phyloP scores from a whole-genome alignment of 2,797 vertebrate genomes.

The Odontamblyopus lacepedii region DNA sequence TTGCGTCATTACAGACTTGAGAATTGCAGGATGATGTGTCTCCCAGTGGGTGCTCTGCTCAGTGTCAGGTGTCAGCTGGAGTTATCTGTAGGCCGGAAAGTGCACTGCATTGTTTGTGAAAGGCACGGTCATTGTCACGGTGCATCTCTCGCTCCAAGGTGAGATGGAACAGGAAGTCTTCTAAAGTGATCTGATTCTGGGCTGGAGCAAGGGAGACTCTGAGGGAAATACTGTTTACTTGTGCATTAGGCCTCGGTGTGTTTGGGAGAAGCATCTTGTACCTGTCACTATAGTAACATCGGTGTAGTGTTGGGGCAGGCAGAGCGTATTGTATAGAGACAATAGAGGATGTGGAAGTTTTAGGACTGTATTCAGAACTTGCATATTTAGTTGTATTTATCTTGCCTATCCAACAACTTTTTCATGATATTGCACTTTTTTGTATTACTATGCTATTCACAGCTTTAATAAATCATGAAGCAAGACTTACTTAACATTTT shows the following conservation, averaged over 20 bases:
- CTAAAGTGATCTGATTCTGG: constrained; percentile 62
- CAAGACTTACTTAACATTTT: no score
- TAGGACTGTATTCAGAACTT: not conserved
- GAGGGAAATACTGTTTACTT: constrained; percentile 34
- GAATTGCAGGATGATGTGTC: constrained; percentile 53
- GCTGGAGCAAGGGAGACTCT: constrained; percentile 52
- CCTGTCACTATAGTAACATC: constrained; percentile 13
- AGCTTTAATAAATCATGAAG: no score
- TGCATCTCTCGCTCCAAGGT: constrained; percentile 61
- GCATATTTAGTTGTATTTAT: not conserved
- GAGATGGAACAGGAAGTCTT: constrained; percentile 60
- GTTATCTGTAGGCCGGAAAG: constrained; percentile 58
- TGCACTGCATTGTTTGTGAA: constrained; percentile 69
- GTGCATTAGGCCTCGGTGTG: constrained; percentile 26
- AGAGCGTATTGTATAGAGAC: not conserved
- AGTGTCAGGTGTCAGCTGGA: constrained; percentile 75
- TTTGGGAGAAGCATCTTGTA: constrained; percentile 23
- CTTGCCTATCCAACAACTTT: no score
- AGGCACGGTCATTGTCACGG: constrained; percentile 66
- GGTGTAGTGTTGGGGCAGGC: not conserved
- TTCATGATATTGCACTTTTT: not conserved
- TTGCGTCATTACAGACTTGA: constrained; percentile 53
- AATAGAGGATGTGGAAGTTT: not conserved
- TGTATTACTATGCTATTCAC: no score
- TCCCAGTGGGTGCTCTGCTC: constrained; percentile 63